These are phyloP conservation scores for Menidia beryllina DNA, from an alignment of 2,113 vertebrate genomes.

Conservation along the genomic window DNA sequence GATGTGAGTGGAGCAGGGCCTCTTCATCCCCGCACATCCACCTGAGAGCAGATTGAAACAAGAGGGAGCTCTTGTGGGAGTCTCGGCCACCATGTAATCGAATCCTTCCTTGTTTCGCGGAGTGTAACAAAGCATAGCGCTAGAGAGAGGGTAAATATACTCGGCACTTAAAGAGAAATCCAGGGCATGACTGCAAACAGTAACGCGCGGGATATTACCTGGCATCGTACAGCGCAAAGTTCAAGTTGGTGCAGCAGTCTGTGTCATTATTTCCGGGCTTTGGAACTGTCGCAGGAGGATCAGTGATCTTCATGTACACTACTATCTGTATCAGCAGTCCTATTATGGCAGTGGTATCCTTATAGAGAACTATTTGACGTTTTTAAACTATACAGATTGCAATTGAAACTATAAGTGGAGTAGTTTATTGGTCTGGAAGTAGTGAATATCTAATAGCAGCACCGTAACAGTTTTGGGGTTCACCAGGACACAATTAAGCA, in stretches of 20 bases:
- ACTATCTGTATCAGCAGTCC: neutral
- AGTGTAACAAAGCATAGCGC: constrained; percentile 69
- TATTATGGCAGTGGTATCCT: no score
- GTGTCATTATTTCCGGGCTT: no score
- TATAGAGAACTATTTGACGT: neutral
- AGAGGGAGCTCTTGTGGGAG: constrained; percentile 72
- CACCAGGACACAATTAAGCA: neutral
- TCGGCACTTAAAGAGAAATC: constrained; percentile 56
- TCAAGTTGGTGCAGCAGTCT: no score
- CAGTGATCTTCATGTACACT: no score
- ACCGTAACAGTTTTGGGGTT: neutral
- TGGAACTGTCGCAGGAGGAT: no score
- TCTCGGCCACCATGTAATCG: constrained; percentile 75
- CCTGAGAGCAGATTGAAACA: constrained; percentile 78
- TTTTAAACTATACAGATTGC: neutral
- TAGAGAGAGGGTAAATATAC: constrained; percentile 68
- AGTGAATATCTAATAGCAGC: neutral
- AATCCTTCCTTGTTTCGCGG: constrained; percentile 78
- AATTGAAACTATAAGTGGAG: neutral
- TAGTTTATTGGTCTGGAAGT: neutral
- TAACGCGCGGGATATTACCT: neutral
- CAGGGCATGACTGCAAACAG: constrained; percentile 45
- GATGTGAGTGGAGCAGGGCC: constrained; percentile 37
- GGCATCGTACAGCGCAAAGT: no score
- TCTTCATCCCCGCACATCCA: constrained; percentile 58